Conservation (phyloP, 2,888 invertebrate genomes). For the Nudaria mundana region DNA sequence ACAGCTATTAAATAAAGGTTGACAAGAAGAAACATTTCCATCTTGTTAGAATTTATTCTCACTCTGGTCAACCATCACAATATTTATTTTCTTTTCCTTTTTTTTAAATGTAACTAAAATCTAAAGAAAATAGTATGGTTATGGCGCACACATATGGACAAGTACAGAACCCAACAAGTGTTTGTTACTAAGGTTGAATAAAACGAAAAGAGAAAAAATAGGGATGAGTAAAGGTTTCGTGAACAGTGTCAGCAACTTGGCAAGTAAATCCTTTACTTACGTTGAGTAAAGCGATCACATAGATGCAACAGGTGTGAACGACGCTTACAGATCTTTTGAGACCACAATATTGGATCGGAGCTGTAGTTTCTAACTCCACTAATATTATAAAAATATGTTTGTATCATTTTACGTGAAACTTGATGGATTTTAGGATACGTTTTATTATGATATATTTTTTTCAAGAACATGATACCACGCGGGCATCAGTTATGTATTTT, state of each 20-base stretch:
- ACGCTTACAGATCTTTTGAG: too few species aligned
- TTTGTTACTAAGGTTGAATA: conserved; percentile 26
- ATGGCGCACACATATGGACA: conserved; percentile 41
- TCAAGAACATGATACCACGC: too few species aligned
- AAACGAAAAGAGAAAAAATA: conserved; percentile 31
- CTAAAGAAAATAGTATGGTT: conserved; percentile 19
- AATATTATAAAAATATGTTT: too few species aligned
- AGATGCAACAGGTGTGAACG: background rate
- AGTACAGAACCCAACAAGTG: conserved; percentile 56
- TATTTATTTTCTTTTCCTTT: too few species aligned
- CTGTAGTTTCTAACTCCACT: too few species aligned
- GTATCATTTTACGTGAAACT: too few species aligned
- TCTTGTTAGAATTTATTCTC: conserved; percentile 4
- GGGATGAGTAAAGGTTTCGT: conserved; percentile 20
- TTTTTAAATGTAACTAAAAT: conserved; percentile 21
- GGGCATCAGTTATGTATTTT: too few species aligned
- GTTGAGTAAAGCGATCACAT: background rate
- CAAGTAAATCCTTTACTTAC: background rate
- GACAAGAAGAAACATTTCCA: conserved; percentile 34
- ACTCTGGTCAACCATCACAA: conserved; percentile 59
- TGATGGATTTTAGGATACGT: too few species aligned
- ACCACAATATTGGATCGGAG: too few species aligned
- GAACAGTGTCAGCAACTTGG: conserved; percentile 10
- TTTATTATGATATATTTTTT: too few species aligned
- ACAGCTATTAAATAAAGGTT: conserved; percentile 32